Conservation (phyloP, 2,888 invertebrate genomes). For the Sinopyrophorus schimmeli region DNA sequence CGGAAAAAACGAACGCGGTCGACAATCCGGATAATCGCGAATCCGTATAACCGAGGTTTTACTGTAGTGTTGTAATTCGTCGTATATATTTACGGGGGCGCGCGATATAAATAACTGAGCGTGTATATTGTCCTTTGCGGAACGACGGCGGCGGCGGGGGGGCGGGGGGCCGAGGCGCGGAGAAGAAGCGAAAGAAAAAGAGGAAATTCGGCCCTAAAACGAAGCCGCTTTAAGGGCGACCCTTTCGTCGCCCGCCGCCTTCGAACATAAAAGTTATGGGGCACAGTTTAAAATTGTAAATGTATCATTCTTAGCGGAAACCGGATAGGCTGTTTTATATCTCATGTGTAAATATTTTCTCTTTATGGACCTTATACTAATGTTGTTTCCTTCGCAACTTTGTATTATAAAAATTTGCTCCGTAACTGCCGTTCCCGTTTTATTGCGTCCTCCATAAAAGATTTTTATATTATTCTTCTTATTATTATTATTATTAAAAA, state of each 20-base stretch:
- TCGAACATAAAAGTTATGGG: conserved; percentile 42
- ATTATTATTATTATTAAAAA: too few relatives aligned
- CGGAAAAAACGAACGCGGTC: too few relatives aligned
- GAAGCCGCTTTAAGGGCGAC: conserved; percentile 32
- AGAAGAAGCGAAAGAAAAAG: too few relatives aligned
- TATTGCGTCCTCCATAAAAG: too few relatives aligned
- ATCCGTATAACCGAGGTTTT: too few relatives aligned
- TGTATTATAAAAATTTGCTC: too few relatives aligned
- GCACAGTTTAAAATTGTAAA: conserved; percentile 42
- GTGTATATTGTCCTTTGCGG: conserved; percentile 40
- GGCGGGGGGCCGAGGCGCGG: too few relatives aligned
- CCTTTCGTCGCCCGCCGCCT: conserved; percentile 34
- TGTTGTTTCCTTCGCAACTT: conserved; percentile 35
- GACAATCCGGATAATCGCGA: too few relatives aligned
- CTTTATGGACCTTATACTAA: conserved; percentile 31
- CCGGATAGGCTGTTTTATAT: conserved; percentile 37
- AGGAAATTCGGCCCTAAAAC: too few relatives aligned
- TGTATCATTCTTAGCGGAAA: conserved; percentile 36
- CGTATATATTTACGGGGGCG: conserved; percentile 34
- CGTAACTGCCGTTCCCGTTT: too few relatives aligned
- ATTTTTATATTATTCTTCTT: too few relatives aligned
- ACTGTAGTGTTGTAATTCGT: too few relatives aligned
- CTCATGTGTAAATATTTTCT: conserved; percentile 36
- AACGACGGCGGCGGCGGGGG: conserved; percentile 34
- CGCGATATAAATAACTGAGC: conserved; percentile 35